A percentile compares a stretch with the other conserved stretches of the same genome.
phyloP scores from a whole-genome alignment of 2,888 invertebrate species.

The Andrena haemorrhoa region DNA sequence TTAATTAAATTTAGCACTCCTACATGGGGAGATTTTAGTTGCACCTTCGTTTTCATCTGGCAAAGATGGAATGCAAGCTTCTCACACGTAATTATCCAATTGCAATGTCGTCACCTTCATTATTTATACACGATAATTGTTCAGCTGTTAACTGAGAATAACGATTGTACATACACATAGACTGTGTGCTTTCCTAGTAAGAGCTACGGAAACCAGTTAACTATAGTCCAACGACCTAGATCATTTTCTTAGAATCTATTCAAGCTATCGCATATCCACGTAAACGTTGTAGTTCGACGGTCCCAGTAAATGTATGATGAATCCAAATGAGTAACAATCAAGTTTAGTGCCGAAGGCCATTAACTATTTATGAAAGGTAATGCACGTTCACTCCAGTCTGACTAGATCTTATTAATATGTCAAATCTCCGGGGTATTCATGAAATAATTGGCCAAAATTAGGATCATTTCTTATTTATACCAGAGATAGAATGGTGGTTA shows the following conservation, averaged over 20 bases:
- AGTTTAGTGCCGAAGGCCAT: constrained; percentile 16
- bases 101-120: background rate
- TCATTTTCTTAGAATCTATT: constrained; percentile 74
- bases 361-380: background rate
- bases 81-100: background rate
- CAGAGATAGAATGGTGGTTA: background rate
- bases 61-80: background rate
- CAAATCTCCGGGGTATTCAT: no score
- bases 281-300: constrained; percentile 32
- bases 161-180: constrained; percentile 19
- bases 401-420: no score
- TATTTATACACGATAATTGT: constrained; percentile 5
- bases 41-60: background rate
- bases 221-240: constrained; percentile 70
- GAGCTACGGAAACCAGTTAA: constrained; percentile 48
- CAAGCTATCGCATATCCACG: constrained; percentile 59
- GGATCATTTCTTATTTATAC: background rate
- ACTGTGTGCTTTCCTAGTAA: constrained; percentile 63
- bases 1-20: background rate
- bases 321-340: constrained; percentile 14
- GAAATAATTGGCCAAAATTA: no score
- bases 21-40: background rate
- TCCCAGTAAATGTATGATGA: constrained; percentile 45
- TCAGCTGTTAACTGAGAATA: background rate
- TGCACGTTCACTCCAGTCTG: no score